A percentile compares a stretch with the other conserved stretches of the same genome.
These are phyloP conservation scores for Amblyornis subalaris DNA, from an alignment of 2,113 vertebrate species.

Conservation along the genomic window DNA sequence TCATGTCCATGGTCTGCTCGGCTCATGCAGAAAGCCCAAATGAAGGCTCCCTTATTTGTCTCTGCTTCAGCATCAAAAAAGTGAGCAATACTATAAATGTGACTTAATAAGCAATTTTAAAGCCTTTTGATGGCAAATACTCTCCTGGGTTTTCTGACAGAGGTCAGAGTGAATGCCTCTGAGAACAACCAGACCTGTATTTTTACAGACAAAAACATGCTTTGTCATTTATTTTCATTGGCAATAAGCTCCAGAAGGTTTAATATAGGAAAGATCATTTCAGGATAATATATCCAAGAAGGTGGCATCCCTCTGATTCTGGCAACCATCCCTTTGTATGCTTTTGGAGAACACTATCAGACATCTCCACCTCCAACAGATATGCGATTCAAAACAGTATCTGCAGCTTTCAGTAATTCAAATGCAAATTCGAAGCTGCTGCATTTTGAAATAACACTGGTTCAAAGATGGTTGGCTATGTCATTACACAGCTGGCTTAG, in stretches of 20 bases:
- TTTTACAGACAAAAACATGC: background rate
- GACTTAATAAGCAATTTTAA: background rate
- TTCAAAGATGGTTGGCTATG: background rate
- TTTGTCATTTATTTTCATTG: background rate
- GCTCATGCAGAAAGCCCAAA: background rate
- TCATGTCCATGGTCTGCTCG: background rate
- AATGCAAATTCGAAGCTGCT: background rate
- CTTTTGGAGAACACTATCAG: background rate
- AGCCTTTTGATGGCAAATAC: background rate
- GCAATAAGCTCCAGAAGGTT: background rate
- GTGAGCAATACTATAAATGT: background rate
- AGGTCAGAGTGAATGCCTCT: background rate
- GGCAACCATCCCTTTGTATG: background rate
- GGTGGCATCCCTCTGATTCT: background rate
- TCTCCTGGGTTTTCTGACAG: background rate
- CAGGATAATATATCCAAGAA: background rate
- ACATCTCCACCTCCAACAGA: background rate
- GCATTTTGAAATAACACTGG: background rate
- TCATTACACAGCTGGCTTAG: background rate
- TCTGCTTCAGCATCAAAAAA: background rate
- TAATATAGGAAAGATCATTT: background rate
- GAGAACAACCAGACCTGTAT: background rate
- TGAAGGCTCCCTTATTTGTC: background rate
- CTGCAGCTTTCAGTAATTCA: background rate
- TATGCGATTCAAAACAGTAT: background rate